Evolutionary conservation across 2,888 invertebrate genomes (phyloP), one percentile per base, ranked within the genome.

Genomic region (Dyspetes luteomarginatus): DNA sequence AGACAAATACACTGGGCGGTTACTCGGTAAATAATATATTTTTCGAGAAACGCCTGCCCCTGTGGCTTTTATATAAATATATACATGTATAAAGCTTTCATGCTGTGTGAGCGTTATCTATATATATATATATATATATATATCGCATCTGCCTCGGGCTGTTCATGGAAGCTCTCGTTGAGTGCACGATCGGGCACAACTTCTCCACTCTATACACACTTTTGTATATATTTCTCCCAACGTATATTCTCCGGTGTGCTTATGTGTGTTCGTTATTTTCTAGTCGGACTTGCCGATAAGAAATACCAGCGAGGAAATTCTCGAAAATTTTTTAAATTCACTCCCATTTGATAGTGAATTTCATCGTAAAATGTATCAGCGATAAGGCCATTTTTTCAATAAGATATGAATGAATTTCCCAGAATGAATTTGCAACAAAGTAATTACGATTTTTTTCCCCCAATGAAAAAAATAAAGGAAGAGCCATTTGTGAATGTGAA

Each of bases 1-100:
- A 58, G 73, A 77, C 81, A 81, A 81, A 81, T 81, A 78, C 68
- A 78, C 68, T 77, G 80, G 80, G 80, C 80, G 80, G 55, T 71
- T 77, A 36, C 48, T 71, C 77, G 77, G 64, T 77, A 78, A 78
- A 78, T 78, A 78, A 78, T 73, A 78, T 78, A 78, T 78, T 78
- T 78, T 71, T 72, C 58, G 52, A 65, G 50, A 58, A n/a, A 78
- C 58, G 28, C 71, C 65, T 58, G 77, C 71, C 50, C 4, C 48
- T 15, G 64, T 30, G 55, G 30, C 26, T 41, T 24, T 19, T 19
- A 15, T 5, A n/a, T 30, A 4, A 30, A 30, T 30, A 30, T 7
- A 30, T 30, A 30, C 30, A 30, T n/a, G n/a, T 30, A 30, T 7
- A 36, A 36, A n/a, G n/a, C n/a, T n/a, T n/a, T n/a, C n/a, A n/a